Conservation (phyloP, 2,888 invertebrate species). For the Petrolisthes cinctipes region DNA sequence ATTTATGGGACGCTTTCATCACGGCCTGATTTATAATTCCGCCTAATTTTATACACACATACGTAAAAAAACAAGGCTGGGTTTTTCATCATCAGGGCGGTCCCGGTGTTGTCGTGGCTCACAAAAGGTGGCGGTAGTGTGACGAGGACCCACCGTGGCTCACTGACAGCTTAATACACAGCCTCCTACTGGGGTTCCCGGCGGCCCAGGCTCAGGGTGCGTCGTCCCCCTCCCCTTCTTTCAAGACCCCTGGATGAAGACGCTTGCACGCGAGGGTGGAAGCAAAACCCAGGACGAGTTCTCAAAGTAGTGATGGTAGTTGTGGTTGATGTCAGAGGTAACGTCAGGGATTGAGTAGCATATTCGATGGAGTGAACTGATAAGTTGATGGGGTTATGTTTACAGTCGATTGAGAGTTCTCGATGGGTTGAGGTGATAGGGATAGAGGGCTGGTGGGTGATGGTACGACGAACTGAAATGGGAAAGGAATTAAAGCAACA, state of each 20-base stretch:
- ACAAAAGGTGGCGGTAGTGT: neutral
- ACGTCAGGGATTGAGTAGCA: too few species aligned
- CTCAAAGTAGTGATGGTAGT: too few species aligned
- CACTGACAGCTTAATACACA: neutral
- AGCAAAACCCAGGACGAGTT: neutral
- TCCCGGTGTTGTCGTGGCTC: neutral
- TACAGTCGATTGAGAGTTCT: too few species aligned
- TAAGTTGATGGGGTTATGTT: too few species aligned
- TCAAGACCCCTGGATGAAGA: neutral
- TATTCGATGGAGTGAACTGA: too few species aligned
- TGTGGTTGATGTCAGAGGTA: too few species aligned
- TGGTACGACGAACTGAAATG: too few species aligned
- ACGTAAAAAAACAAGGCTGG: neutral
- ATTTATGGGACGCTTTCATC: slow-evolving; percentile 1
- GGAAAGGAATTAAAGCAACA: too few species aligned
- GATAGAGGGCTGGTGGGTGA: too few species aligned
- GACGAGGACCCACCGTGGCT: neutral
- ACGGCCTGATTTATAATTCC: neutral
- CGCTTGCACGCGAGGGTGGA: neutral
- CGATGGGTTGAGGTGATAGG: too few species aligned
- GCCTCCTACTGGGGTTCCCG: slow-evolving; percentile 5
- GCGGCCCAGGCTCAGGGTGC: neutral
- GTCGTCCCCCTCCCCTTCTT: neutral
- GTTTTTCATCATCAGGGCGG: neutral
- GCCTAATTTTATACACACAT: neutral